Conservation (phyloP, 2,113 vertebrate genomes). For the Craseonycteris thonglongyai region DNA sequence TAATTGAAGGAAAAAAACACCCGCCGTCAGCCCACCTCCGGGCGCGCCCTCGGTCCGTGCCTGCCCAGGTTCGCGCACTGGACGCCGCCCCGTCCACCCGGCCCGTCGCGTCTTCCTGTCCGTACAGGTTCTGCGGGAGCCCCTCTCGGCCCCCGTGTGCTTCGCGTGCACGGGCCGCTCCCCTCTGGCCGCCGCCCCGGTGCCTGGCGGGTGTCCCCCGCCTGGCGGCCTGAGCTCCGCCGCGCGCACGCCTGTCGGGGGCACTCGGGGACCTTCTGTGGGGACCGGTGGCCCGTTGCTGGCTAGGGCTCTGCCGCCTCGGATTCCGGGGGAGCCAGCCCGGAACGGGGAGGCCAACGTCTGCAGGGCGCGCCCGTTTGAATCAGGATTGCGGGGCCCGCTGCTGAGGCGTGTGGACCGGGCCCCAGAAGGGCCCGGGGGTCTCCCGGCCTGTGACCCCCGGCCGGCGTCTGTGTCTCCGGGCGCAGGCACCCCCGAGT, state of each 20-base stretch:
- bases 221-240: background rate
- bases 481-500: constrained; percentile 92
- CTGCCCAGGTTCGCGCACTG: too few species aligned
- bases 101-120: background rate
- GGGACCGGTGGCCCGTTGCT: too few species aligned
- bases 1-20: background rate
- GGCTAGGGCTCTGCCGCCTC: background rate
- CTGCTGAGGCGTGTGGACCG: rapidly evolving
- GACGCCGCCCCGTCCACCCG: too few species aligned
- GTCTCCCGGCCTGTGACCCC: rapidly evolving
- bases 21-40: rapidly evolving
- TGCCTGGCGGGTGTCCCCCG: background rate
- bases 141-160: too few species aligned
- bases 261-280: background rate
- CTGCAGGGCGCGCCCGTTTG: background rate
- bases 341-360: too few species aligned
- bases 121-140: background rate
- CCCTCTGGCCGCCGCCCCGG: background rate
- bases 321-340: too few species aligned
- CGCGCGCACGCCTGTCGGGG: too few species aligned
- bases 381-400: background rate
- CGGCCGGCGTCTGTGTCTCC: background rate
- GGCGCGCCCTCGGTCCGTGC: too few species aligned
- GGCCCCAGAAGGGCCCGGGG: background rate
- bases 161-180: background rate